A percentile compares a stretch with the other conserved stretches of the same genome.
Evolutionary conservation across 2,113 vertebrate genomes (phyloP).

Genomic region (Petroica traversi): DNA sequence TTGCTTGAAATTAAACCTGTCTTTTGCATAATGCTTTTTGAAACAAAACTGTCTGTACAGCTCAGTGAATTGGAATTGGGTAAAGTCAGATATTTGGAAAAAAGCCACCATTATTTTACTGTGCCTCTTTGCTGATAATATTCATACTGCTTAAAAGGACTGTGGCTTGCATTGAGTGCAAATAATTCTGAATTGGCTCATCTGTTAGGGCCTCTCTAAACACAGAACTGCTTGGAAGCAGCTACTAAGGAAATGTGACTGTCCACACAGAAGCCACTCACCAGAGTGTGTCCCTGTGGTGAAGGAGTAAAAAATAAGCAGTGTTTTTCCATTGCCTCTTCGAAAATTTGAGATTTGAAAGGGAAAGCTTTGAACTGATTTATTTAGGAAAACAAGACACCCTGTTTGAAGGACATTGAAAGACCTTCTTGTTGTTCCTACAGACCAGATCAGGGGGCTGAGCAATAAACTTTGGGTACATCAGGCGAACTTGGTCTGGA

Average conservation of each 20-base stretch:
- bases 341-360: background rate
- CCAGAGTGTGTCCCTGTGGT: background rate
- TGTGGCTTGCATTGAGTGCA: background rate
- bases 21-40: background rate
- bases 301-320: rapidly evolving
- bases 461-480: background rate
- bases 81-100: background rate
- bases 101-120: rapidly evolving
- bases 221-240: background rate
- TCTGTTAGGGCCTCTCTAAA: background rate
- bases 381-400: background rate
- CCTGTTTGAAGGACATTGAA: background rate
- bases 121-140: background rate
- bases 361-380: background rate
- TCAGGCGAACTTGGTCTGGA: no score
- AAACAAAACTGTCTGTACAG: background rate
- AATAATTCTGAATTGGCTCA: background rate
- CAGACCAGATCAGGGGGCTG: rapidly evolving
- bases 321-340: background rate
- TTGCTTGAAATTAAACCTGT: background rate
- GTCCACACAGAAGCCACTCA: background rate
- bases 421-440: background rate
- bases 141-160: background rate
- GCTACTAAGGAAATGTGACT: rapidly evolving
- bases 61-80: background rate